Base-by-base conservation (phyloP, 2,113 vertebrate genomes). In the Cranoglanis bouderius region DNA sequence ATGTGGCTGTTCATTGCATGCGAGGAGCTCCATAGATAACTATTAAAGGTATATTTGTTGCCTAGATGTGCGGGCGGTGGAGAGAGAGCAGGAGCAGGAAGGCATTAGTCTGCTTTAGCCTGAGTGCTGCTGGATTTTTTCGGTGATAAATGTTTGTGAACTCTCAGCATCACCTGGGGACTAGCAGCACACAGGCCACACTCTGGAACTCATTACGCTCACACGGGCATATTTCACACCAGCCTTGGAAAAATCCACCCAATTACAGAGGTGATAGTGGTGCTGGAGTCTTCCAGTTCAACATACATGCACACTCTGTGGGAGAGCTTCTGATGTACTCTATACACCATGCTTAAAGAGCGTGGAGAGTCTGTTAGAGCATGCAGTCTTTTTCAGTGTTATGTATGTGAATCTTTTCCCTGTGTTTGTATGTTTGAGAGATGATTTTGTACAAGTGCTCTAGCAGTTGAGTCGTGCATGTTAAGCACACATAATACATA, bases 21-120 rank as follows among this genome's bases (percentile, higher is more conserved):
- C 95, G 96, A 96, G 95, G 92, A 93, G 96, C 95, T 97, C 96
- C 95, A 95, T 96, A 97, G 96, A 95, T 95, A 96, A 98, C 97
- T 98, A 97, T 97, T 97, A 97, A 96, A 95, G 94, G 92, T 91
- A 93, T 94, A 95, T 95, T 95, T 95, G 95, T 95, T 95, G 93
- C 94, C 94, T 93, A 94, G 94, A 95, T 95, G 95, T 95, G 95
- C 95, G 90, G 94, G 94, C 92, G 86, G 59, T 86, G 93, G 92
- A 93, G 95, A 94, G 93, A 92, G 92, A 93, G 92, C 93, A 91
- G 88, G 93, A 95, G 93, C 93, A 94, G 95, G 94, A 96, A 95
- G 94, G 93, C 96, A 96, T 96, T 96, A 96, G 95, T 96, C 96
- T 96, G 94, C 94, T 96, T 96, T 96, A 96, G 94, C 93, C 92